Evolutionary conservation across 2,113 vertebrate genomes (phyloP), one percentile per base, ranked within the genome.

Genomic region (Dasypus novemcinctus): DNA sequence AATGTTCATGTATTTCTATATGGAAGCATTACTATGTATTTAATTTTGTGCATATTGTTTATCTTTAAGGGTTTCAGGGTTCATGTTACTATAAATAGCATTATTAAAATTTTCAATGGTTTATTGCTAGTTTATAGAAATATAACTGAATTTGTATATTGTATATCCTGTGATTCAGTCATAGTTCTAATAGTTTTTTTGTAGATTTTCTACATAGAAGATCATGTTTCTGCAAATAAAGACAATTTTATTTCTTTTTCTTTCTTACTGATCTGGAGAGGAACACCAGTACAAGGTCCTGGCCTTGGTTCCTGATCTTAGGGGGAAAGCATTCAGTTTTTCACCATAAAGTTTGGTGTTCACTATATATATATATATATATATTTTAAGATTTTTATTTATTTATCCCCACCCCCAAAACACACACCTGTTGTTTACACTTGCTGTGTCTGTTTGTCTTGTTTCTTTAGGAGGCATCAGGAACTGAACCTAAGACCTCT

Each of bases 41-140:
- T 87, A 52, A 80, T 87, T 81, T 85, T 93, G 29, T 69, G 31
- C 41, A 78, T 41, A 57, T 57, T 90, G 71, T 29, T 82, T 36
- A 76, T 68, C 36, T 54, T 79, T 46, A 80, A 57, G 21, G 63
- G 46, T 43, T 84, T 41, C 79, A 59, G 33, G 18, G 5, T 38
- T 81, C 93, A 59, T 74, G 21, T 61, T 69, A 93, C 17, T 14
- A 1, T 69, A 38, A 64, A 14, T 59, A 23, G 46, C 36, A 76
- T 90, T 90, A 36, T 82, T 93, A 72, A 7, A 82, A 87, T 41
- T 87, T 95, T 84, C 29, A 75, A 79, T 90, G 91, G 87, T 63
- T 87, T 31, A 87, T 75, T 59, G 38, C 29, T 86, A 80, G 10
- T 66, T 93, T 74, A 74, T 17, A 85, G 31, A 79, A 89, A 71